Evolutionary conservation across 2,797 vertebrate species (phyloP), one percentile per base, ranked within the genome.

Genomic region (Mus caroli): DNA sequence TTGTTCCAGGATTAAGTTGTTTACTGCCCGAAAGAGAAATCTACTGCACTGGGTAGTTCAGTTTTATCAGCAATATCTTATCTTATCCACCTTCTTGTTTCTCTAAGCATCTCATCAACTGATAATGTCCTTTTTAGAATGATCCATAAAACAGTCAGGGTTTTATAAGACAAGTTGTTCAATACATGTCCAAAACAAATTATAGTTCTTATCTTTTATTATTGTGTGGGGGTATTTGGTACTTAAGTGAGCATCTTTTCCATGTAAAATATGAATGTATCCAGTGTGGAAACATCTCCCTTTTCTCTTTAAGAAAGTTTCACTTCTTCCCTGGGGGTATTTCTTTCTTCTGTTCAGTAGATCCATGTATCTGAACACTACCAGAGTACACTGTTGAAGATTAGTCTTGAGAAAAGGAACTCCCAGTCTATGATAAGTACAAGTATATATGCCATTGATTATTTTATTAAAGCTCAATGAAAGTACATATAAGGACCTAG

Each of bases 161-260:
- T 92, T 96, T 97, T 83, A 95, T 89, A 91, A 96, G 88, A 73
- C 90, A 97, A 94, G 80, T 78, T 86, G 8, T 60, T 92, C 88
- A 80, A 76, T 89, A 92, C 3, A 6, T 22, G 56, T 84, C 20
- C 14, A 71, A 82, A 82, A 62, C 75, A 95, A 95, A 87, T 46
- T n/a, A 84, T 52, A 19, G 69, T 83, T 85, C 94, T 58, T 50
- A 34, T 22, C 19, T 10, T 60, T 75, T 92, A 58, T 34, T 71
- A 46, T 46, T 78, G 67, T 46, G 46, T 6, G n/a, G 8, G 67
- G 13, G 85, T 0, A 40, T 62, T 28, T n/a, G 22, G 13, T 58
- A 26, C 40, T 85, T 46, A 37, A 64, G 12, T 43, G 88, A 75
- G 80, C 3, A 19, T 50, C 34, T 56, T 80, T 86, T 84, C 56